Evolutionary conservation across 2,888 invertebrate genomes (phyloP), one percentile per base, ranked within the genome.

Genomic region (Chrysolina haemoptera): DNA sequence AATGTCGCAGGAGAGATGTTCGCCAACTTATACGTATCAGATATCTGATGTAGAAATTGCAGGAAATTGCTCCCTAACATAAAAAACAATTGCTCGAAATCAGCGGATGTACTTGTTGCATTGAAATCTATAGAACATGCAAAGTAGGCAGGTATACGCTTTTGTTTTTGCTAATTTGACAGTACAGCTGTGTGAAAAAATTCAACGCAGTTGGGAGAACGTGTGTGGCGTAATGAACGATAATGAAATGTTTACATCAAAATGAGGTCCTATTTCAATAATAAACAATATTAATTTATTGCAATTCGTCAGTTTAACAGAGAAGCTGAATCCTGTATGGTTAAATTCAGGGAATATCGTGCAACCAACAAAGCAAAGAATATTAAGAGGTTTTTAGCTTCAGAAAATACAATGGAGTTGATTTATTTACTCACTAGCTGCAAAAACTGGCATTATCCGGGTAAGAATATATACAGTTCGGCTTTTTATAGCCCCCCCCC

Each of bases 61-160:
- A 71, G 77, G 77, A 77, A 76, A 76, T 63, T 55, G 70, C 68
- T 67, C 48, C 73, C 71, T 11, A 66, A 69, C 73, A 75, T 69
- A 74, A 62, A 75, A 71, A 76, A 76, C 73, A 72, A 69, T 73
- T 64, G 66, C 65, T 68, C 68, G 50, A 71, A 73, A 76, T 75
- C 73, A 66, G 55, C 75, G 77, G 75, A 77, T 73, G 73, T 75
- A 77, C 77, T 75, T 77, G 77, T 77, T 77, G 77, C 72, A 70
- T 75, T 64, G 62, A 72, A 76, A 70, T 74, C 68, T 70, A 72
- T 70, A 72, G 71, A 72, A 72, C 73, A 74, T 74, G 74, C 72
- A 70, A 74, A 76, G 72, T 73, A 74, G 74, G 70, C 41, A 74
- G 70, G 64, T 67, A 65, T 68, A 69, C 69, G 68, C 69, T 69